Evolutionary conservation across 2,888 invertebrate species (phyloP).

Genomic region (Ptilodon capucinus): DNA sequence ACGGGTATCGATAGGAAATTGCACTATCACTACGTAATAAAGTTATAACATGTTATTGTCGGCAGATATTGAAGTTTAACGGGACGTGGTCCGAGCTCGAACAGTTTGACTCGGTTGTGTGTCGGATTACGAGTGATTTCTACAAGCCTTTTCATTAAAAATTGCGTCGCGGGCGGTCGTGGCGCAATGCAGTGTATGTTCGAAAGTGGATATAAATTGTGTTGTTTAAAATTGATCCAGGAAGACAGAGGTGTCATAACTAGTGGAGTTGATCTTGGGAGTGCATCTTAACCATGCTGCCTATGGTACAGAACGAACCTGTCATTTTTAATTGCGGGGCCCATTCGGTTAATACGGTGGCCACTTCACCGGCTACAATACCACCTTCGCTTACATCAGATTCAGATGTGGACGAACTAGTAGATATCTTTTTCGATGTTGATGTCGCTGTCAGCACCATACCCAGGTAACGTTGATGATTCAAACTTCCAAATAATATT

Average conservation of each 20-base stretch:
- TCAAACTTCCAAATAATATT: not conserved
- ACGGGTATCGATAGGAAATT: slow-evolving; percentile 77
- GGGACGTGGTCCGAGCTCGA: slow-evolving; percentile 35
- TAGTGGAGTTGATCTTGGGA: slow-evolving; percentile 57
- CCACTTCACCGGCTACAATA: slow-evolving; percentile 68
- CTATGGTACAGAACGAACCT: slow-evolving; percentile 75
- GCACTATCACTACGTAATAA: slow-evolving; percentile 79
- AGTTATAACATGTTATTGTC: slow-evolving; percentile 60
- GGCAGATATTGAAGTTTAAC: slow-evolving; percentile 39
- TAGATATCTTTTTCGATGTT: slow-evolving; percentile 77
- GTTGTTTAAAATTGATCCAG: slow-evolving; percentile 62
- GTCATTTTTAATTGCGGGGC: slow-evolving; percentile 70
- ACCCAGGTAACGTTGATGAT: slow-evolving; percentile 59
- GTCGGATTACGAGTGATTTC: slow-evolving; percentile 40
- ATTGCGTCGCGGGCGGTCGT: slow-evolving; percentile 72
- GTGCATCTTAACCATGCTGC: slow-evolving; percentile 72
- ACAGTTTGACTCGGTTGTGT: slow-evolving; percentile 22
- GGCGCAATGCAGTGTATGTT: slow-evolving; percentile 82
- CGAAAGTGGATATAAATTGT: slow-evolving; percentile 70
- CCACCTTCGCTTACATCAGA: slow-evolving; percentile 75
- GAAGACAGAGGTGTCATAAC: slow-evolving; percentile 55
- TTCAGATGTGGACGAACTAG: slow-evolving; percentile 73
- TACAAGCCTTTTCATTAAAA: slow-evolving; percentile 45
- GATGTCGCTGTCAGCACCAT: slow-evolving; percentile 73
- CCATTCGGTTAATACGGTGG: slow-evolving; percentile 61